Percentiles rank a stretch among this genome's conserved stretches.
Conservation (phyloP, 2,113 vertebrate species). For the Lipophrys pholis region DNA sequence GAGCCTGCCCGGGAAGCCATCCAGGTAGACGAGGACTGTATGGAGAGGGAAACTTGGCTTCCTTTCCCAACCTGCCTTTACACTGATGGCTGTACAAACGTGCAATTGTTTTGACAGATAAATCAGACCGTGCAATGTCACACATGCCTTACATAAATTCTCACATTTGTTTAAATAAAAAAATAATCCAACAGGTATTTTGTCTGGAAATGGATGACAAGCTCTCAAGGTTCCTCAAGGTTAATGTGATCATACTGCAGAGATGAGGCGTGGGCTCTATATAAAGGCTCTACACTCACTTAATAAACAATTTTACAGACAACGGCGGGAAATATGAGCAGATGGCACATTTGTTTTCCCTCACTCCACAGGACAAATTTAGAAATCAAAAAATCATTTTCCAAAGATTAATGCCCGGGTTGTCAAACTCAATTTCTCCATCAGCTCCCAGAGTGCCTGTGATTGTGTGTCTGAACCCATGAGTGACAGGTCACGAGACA, state of each 20-base stretch:
- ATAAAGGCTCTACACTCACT: neutral
- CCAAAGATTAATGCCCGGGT: constrained; percentile 10
- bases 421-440: constrained; percentile 59
- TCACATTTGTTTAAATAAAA: neutral
- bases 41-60: constrained; percentile 11
- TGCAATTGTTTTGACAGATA: constrained; percentile 6
- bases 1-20: constrained; percentile 25
- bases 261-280: neutral
- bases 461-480: constrained; percentile 20
- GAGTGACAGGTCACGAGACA: constrained; percentile 1
- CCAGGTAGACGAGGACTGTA: constrained; percentile 15
- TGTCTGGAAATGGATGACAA: constrained; percentile 16
- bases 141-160: neutral
- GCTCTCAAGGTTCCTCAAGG: constrained; percentile 13
- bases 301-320: neutral
- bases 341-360: too few relatives aligned
- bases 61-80: neutral
- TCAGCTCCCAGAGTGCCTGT: constrained; percentile 47
- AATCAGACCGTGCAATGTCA: constrained; percentile 2
- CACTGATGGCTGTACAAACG: neutral
- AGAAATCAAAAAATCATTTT: neutral
- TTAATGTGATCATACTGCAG: constrained; percentile 4
- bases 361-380: neutral
- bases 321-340: constrained; percentile 21
- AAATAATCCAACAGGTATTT: neutral